phyloP scores from a whole-genome alignment of 2,113 vertebrate species.

The Pimephales promelas region DNA sequence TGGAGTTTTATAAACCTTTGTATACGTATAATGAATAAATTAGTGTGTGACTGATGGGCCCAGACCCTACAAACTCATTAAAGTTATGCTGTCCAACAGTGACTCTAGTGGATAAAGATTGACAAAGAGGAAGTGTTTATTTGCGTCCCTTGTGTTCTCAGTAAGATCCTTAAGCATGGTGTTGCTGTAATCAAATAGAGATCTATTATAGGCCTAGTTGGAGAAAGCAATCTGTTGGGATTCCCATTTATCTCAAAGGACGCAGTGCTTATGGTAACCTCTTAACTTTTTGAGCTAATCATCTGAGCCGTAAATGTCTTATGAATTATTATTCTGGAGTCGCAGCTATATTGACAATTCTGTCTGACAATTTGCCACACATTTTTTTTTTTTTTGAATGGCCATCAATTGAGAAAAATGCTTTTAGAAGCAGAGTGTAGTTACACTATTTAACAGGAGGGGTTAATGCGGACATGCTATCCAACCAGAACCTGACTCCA shows the following conservation, averaged over 20 bases:
- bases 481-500: background rate
- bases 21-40: too few relatives aligned
- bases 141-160: background rate
- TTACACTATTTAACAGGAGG: background rate
- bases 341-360: background rate
- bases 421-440: background rate
- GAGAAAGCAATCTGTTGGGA: background rate
- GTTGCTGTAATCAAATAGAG: background rate
- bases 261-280: background rate
- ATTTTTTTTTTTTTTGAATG: background rate
- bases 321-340: background rate
- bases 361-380: background rate
- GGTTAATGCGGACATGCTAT: background rate
- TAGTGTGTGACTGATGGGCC: too few relatives aligned
- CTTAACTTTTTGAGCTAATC: background rate
- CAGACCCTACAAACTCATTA: too few relatives aligned
- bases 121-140: background rate
- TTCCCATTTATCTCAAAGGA: background rate
- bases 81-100: background rate
- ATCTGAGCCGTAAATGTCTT: background rate
- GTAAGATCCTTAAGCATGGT: background rate
- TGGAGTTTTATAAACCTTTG: too few relatives aligned
- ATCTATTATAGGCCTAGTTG: background rate
- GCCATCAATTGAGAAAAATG: background rate
- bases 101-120: background rate